phyloP scores from a whole-genome alignment of 2,888 invertebrate genomes.

The Cataglyphis altisquamis region DNA sequence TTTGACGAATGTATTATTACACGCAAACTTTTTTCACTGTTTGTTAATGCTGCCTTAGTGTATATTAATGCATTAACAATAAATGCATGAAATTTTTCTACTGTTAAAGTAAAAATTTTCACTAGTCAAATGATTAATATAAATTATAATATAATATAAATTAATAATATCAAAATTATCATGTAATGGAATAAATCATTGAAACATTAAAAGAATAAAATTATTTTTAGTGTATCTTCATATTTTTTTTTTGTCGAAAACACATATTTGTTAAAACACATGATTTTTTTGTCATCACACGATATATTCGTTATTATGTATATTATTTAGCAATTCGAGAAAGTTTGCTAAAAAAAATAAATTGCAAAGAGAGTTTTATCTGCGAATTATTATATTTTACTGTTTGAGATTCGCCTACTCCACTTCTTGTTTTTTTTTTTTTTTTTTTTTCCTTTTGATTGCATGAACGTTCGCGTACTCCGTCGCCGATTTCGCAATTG shows the following conservation, averaged over 20 bases:
- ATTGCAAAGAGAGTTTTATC: neutral
- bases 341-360: neutral
- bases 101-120: neutral
- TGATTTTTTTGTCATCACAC: no score
- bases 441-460: neutral
- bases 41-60: neutral
- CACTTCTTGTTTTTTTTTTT: neutral
- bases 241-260: no score
- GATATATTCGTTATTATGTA: neutral
- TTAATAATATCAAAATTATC: neutral
- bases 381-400: neutral
- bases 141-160: neutral
- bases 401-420: neutral
- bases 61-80: neutral
- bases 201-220: neutral
- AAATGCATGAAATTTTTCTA: neutral
- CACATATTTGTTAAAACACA: no score
- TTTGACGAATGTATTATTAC: constrained; percentile 47
- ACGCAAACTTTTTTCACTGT: neutral
- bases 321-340: neutral
- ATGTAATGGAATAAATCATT: neutral
- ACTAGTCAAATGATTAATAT: neutral
- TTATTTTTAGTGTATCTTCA: neutral
- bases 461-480: neutral
- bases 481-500: neutral